A percentile compares a stretch with the other conserved stretches of the same genome.
phyloP scores from a whole-genome alignment of 2,888 invertebrate species.

The Prosopocoilus inquinatus region DNA sequence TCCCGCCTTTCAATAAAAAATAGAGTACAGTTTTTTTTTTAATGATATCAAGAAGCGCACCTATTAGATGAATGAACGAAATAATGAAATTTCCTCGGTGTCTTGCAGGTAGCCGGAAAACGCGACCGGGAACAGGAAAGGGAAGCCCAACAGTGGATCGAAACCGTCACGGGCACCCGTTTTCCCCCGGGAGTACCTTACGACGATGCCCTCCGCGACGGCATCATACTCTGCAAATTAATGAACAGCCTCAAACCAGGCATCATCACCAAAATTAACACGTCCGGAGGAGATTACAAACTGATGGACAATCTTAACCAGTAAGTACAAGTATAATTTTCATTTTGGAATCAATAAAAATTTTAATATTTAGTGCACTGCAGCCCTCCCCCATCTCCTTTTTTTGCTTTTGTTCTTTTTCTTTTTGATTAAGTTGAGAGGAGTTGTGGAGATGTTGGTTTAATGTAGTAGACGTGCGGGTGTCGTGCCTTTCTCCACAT shows the following conservation, averaged over 20 bases:
- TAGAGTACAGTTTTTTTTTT: too few relatives aligned
- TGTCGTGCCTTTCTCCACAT: too few relatives aligned
- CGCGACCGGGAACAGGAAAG: constrained; percentile 75
- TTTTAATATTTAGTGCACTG: neutral
- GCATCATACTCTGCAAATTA: constrained; percentile 81
- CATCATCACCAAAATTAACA: constrained; percentile 78
- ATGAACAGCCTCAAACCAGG: constrained; percentile 89
- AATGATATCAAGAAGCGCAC: too few relatives aligned
- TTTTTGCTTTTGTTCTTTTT: too few relatives aligned
- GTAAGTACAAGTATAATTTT: constrained; percentile 56
- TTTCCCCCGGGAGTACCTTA: constrained; percentile 71
- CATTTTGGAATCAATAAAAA: neutral
- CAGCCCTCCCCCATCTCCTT: too few relatives aligned
- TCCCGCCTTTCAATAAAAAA: too few relatives aligned
- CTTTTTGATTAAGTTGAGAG: too few relatives aligned
- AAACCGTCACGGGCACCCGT: constrained; percentile 73
- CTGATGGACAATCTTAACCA: constrained; percentile 95
- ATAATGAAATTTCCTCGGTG: too few relatives aligned
- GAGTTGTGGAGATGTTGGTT: too few relatives aligned
- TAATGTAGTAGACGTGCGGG: too few relatives aligned
- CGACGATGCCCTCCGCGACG: constrained; percentile 79
- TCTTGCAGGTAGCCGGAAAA: constrained; percentile 71
- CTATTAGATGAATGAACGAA: too few relatives aligned
- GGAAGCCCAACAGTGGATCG: constrained; percentile 85
- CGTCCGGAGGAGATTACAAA: constrained; percentile 87